Base-by-base conservation (phyloP, 2,113 vertebrate genomes). In the Microcebus ravelobensis region DNA sequence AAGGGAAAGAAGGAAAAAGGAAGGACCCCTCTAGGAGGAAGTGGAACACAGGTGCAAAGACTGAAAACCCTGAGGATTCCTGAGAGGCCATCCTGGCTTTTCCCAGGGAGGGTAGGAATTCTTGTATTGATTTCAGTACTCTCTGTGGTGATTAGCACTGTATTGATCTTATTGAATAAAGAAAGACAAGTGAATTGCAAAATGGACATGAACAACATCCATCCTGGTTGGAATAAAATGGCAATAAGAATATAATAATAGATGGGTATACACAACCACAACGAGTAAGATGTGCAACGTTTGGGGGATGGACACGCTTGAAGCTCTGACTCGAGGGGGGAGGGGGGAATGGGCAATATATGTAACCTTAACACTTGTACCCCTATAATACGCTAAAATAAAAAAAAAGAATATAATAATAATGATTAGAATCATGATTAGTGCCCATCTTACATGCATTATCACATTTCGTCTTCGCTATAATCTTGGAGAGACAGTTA, bases 121-220 rank as follows among this genome's bases (percentile, higher is more conserved):
- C 74, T 79, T 70, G 36, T 74, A 36, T 70, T 76, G 21, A 85
- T 34, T 45, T 8, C 39, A 42, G 6, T 27, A 14, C 20, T 82
- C 65, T 50, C 27, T 84, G 59, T 59, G 52, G 27, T 55, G 39
- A 76, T 81, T 34, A 71, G 25, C 23, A 21, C 17, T 42, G 7
- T 21, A 13, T 17, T 29, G 11, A 36, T 76, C 34, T 86, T n/a
- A 77, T 0, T 52, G 34, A 85, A 85, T 70, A 79, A 61, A 68
- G 15, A 80, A 68, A 95, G 63, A 65, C 34, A 48, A 79, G 55
- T 25, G n/a, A 95, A 79, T 90, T 95, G 79, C 45, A 91, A 68
- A 65, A 85, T 52, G 57, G 85, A 29, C 20, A 34, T 36, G 12
- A 89, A 63, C 31, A 89, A 70, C 31, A 81, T 68, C 31, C 2